Conservation (phyloP, 2,797 vertebrate species). For the Ciconia nigra region DNA sequence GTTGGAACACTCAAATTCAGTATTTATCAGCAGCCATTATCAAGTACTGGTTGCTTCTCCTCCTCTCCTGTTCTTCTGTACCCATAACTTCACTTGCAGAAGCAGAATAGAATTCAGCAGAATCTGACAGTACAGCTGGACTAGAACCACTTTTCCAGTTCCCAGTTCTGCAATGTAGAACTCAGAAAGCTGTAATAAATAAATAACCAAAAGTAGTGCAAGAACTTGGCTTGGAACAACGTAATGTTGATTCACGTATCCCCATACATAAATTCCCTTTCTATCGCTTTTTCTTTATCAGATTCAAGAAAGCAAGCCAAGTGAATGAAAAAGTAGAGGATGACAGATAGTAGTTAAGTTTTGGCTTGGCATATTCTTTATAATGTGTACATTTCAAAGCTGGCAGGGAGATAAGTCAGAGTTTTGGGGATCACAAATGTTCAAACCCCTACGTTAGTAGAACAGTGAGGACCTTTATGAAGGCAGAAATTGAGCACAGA, state of each 20-base stretch:
- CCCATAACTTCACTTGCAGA: background rate
- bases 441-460: background rate
- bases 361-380: background rate
- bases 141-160: background rate
- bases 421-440: background rate
- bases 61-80: background rate
- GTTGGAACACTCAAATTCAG: background rate
- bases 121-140: background rate
- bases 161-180: background rate
- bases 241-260: background rate
- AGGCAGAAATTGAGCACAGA: background rate
- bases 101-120: background rate
- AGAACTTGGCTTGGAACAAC: background rate
- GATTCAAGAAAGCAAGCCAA: slow-evolving; percentile 9
- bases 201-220: background rate
- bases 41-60: background rate
- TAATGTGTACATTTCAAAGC: background rate
- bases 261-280: background rate
- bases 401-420: background rate
- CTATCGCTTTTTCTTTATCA: background rate
- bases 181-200: background rate
- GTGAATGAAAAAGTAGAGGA: background rate
- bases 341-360: background rate
- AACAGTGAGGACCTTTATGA: background rate
- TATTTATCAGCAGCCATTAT: background rate